Base-by-base conservation (phyloP, 2,113 vertebrate species). In the Hystrix brachyura region DNA sequence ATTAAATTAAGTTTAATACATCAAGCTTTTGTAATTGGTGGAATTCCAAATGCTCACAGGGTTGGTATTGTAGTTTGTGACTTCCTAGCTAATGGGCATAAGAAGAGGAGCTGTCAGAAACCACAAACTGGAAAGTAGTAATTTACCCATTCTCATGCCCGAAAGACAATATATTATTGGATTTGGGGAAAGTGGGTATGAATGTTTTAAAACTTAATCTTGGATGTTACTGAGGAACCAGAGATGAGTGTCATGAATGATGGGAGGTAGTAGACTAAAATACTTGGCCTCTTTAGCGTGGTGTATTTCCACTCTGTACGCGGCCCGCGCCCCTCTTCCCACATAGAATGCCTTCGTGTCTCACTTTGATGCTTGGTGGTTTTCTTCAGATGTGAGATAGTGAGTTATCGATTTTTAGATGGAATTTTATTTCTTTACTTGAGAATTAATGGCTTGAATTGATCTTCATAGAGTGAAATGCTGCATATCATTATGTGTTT, bases 381-480 rank as follows among this genome's bases (percentile, higher is more conserved):
- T 95, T 96, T 92, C 80, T 92, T 90, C 43, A 87, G 2, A 18
- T 90, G 29, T 87, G 43, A 84, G 32, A 3, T n/a, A 89, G 46
- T 71, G 57, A 89, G 38, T 91, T 96, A 67, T 19, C 89, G 51
- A 91, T 79, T 95, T 93, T 3, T 27, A 94, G 93, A 79, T 97
- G n/a, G 55, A 80, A 93, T 94, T 89, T 78, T 19, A 14, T 60
- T 92, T 96, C 9, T 60, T 91, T 78, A 38, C 65, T 95, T 88
- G 48, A 15, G 25, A 96, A 92, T 94, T 95, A 90, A 94, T 55
- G 81, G 23, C 51, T 96, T 87, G 14, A 81, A 71, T 62, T 95
- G 57, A 85, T 13, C 53, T 88, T 94, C 59, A 60, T 69, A 97
- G 46, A 80, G 5, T 91, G 84, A 94, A 89, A 80, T 87, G 32